A percentile compares a stretch with the other conserved stretches of the same genome.
Evolutionary conservation across 2,113 vertebrate genomes (phyloP).

Genomic region (Ondatra zibethicus): DNA sequence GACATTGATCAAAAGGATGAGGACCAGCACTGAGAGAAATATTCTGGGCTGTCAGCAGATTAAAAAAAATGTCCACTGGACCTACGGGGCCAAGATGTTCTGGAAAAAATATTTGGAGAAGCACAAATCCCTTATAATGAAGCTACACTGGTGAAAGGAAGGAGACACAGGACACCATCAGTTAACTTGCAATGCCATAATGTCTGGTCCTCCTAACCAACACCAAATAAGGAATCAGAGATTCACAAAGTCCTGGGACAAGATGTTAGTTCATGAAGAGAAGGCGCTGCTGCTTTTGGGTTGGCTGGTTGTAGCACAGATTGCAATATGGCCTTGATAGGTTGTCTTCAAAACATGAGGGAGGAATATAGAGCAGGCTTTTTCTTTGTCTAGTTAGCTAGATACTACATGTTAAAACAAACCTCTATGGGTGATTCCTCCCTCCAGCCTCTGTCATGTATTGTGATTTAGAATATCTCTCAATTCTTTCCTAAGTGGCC

Average conservation of each 20-base stretch:
- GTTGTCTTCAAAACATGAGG: background rate
- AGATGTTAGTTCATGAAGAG: background rate
- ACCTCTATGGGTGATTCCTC: background rate
- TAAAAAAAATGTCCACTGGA: background rate
- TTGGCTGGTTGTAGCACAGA: background rate
- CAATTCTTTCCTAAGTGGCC: background rate
- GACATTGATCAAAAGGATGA: background rate
- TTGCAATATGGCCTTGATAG: background rate
- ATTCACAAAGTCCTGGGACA: background rate
- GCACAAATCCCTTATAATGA: background rate
- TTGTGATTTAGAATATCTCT: background rate
- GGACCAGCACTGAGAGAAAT: background rate
- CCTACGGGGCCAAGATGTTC: background rate
- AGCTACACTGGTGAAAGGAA: background rate
- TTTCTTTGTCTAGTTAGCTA: background rate
- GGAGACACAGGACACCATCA: no score
- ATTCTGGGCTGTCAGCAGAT: background rate
- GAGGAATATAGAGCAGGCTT: no score
- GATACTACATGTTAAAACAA: background rate
- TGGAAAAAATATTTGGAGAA: background rate
- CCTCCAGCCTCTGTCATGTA: background rate
- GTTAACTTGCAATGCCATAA: background rate
- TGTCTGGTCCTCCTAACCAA: no score
- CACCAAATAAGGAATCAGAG: background rate
- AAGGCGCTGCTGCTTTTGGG: accelerated